Evolutionary conservation across 2,797 vertebrate genomes (phyloP).

Genomic region (Anomalospiza imberbis): DNA sequence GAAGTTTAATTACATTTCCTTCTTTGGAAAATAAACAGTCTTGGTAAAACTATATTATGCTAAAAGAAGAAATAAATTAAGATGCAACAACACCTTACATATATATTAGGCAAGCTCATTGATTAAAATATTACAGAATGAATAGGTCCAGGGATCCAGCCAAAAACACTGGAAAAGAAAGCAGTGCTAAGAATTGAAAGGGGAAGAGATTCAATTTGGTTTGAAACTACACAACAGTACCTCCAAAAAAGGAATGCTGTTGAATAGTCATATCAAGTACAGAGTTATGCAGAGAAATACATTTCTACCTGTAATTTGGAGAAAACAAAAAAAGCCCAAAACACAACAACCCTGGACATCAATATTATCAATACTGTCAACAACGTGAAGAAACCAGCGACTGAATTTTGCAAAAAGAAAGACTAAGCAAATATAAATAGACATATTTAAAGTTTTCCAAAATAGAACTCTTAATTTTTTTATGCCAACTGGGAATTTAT

Average conservation of each 20-base stretch:
- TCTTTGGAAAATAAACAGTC: neutral
- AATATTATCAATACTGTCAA: neutral
- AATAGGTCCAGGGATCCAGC: slow-evolving; percentile 33
- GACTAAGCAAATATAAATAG: neutral
- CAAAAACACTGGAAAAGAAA: slow-evolving; percentile 16
- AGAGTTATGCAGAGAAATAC: slow-evolving; percentile 26
- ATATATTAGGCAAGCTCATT: neutral
- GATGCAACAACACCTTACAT: neutral
- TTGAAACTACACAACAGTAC: slow-evolving; percentile 7
- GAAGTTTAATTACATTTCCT: neutral
- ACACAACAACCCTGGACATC: neutral
- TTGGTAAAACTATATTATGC: neutral
- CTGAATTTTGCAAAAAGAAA: neutral
- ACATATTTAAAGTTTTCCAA: neutral
- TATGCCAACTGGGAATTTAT: neutral
- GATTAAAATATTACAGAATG: neutral
- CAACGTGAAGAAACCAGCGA: neutral
- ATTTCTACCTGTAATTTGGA: neutral
- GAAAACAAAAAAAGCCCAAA: neutral
- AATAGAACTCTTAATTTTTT: neutral
- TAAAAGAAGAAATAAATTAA: neutral
- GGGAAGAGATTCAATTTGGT: neutral
- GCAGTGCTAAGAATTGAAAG: slow-evolving; percentile 28
- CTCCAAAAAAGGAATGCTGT: slow-evolving; percentile 18
- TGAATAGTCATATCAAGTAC: slow-evolving; percentile 9